Percentiles rank a stretch among this genome's conserved stretches.
Evolutionary conservation across 1,140 invertebrate genomes (phyloP).

Genomic region (Drosophila punjabiensis): DNA sequence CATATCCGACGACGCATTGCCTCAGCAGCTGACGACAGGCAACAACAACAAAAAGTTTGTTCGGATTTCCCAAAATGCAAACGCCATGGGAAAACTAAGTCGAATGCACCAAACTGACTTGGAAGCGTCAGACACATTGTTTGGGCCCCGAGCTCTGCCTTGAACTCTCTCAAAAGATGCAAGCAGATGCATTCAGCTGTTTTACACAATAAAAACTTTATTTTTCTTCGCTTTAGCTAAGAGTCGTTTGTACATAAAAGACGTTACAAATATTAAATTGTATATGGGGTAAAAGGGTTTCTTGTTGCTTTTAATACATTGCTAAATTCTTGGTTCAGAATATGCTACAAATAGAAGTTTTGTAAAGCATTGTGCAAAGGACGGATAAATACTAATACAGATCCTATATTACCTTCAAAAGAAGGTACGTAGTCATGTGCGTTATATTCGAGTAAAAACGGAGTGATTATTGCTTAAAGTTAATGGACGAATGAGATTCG

Average conservation of each 20-base stretch:
- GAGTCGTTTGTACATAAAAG: conserved; percentile 75
- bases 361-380: conserved; percentile 31
- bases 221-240: conserved; percentile 72
- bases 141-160: conserved; percentile 27
- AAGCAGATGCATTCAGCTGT: conserved; percentile 35
- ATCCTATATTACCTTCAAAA: conserved; percentile 23
- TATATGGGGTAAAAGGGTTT: conserved; percentile 43
- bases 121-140: conserved; percentile 35
- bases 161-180: conserved; percentile 47
- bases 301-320: conserved; percentile 27
- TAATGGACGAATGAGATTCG: conserved; percentile 23
- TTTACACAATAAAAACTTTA: conserved; percentile 80
- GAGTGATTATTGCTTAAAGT: conserved; percentile 42
- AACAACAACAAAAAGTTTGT: conserved; percentile 29
- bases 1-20: conserved; percentile 44
- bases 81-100: conserved; percentile 44
- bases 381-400: conserved; percentile 33
- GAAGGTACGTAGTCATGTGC: conserved; percentile 18
- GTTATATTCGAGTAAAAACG: conserved; percentile 33
- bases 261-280: conserved; percentile 59
- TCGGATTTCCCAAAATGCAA: conserved; percentile 42
- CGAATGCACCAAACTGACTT: conserved; percentile 32
- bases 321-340: conserved; percentile 33
- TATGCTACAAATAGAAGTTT: conserved; percentile 33
- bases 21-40: conserved; percentile 13